phyloP scores from a whole-genome alignment of 1,140 invertebrate species.

The Scaptomyza hsui region DNA sequence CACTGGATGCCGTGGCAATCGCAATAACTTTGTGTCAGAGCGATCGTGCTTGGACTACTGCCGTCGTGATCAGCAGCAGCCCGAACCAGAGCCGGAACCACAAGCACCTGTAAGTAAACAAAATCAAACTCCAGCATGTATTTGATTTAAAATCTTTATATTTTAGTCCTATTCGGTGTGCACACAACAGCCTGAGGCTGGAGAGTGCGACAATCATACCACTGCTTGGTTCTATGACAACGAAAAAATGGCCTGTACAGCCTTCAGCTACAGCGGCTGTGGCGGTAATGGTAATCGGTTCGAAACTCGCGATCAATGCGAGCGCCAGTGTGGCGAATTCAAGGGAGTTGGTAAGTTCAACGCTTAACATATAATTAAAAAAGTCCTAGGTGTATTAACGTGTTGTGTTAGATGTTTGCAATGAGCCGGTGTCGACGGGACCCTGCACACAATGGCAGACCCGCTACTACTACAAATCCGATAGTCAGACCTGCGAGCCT shows the following conservation, averaged over 20 bases:
- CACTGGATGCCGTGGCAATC: conserved; percentile 89
- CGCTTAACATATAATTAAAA: background rate
- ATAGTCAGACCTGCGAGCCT: conserved; percentile 85
- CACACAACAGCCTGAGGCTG: conserved; percentile 86
- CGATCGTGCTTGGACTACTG: conserved; percentile 94
- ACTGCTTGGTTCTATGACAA: conserved; percentile 91
- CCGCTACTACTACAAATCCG: conserved; percentile 88
- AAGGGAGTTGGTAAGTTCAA: conserved; percentile 87
- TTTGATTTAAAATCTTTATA: background rate
- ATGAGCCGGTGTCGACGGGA: conserved; percentile 87
- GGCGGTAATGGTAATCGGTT: conserved; percentile 94
- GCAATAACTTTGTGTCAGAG: conserved; percentile 92
- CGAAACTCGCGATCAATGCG: conserved; percentile 91
- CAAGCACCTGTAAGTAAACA: conserved; percentile 49
- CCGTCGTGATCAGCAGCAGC: conserved; percentile 71
- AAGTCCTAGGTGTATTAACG: conserved; percentile 42
- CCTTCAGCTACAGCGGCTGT: conserved; percentile 93
- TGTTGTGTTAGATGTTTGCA: conserved; percentile 87
- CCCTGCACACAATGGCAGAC: conserved; percentile 87
- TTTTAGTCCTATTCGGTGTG: conserved; percentile 84
- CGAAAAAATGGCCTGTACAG: conserved; percentile 86
- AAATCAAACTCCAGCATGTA: background rate
- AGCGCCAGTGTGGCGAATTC: conserved; percentile 90
- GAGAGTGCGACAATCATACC: conserved; percentile 88
- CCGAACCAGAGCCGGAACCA: conserved; percentile 38